A percentile compares a stretch with the other conserved stretches of the same genome.
These are phyloP conservation scores for Micrasema minimum DNA, from an alignment of 1,140 invertebrate species.

Conservation along the genomic window DNA sequence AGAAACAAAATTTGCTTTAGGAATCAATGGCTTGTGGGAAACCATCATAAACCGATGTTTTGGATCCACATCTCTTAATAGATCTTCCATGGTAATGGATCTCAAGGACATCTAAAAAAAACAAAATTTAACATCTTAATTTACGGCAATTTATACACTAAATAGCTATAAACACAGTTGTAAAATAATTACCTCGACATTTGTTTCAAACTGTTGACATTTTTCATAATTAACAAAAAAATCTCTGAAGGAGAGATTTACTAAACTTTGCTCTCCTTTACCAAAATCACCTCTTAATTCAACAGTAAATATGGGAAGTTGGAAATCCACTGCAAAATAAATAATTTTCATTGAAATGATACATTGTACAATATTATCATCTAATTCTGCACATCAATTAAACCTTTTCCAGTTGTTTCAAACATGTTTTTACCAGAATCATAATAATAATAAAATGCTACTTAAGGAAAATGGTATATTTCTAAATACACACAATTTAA, in stretches of 20 bases:
- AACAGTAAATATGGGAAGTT: conserved; percentile 77
- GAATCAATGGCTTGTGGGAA: conserved; percentile 67
- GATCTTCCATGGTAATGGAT: conserved; percentile 89
- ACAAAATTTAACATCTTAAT: background rate
- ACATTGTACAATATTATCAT: no score
- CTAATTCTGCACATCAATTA: no score
- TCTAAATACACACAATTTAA: no score
- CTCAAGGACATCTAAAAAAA: conserved; percentile 75
- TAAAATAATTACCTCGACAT: conserved; percentile 72
- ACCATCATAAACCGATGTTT: conserved; percentile 85
- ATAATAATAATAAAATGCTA: background rate
- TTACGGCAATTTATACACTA: no score
- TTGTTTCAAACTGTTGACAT: conserved; percentile 73
- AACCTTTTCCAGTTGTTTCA: background rate
- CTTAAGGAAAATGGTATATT: no score
- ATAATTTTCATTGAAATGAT: no score
- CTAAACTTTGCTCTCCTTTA: conserved; percentile 74
- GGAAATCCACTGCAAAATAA: conserved; percentile 71
- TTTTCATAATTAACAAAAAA: conserved; percentile 81
- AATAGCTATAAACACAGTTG: no score
- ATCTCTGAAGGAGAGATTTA: conserved; percentile 85
- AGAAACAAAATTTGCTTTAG: conserved; percentile 73
- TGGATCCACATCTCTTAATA: conserved; percentile 79
- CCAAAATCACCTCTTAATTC: conserved; percentile 76
- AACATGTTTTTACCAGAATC: background rate